Evolutionary conservation across 1,140 invertebrate species (phyloP), one percentile per base, ranked within the genome.

Genomic region (Yoshiicerus persimilis): DNA sequence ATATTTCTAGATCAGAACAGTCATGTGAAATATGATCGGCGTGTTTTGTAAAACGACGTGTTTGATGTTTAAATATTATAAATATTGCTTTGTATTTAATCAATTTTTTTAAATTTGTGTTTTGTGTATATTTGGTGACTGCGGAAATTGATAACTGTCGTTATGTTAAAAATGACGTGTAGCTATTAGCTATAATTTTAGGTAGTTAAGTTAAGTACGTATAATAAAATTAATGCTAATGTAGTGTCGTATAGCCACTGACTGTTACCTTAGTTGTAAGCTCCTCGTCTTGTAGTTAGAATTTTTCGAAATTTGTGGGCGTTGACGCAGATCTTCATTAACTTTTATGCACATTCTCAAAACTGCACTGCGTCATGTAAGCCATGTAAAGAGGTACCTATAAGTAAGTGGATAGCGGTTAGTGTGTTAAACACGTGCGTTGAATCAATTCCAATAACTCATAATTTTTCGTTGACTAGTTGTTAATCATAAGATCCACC

Each of bases 291-390:
- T 23, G 20, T 32, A 34, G 30, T 32, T 38, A 23, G 30, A 20
- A 11, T 36, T 80, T 80, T 80, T 80, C 20, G 30, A 80, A 80
- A 34, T 30, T 70, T 30, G 66, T 70, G 30, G 20, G 75, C 32
- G 75, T 36, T 80, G 75, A n/a, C 75, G 75, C 75, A 80, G 34
- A 80, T 80, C 75, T 32, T 36, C 75, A 34, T 34, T 38, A n/a
- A 80, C 75, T 36, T 80, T 80, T 77, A 36, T 80, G 75, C 75
- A 80, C 75, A 80, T 80, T 80, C 75, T 80, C 75, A 77, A 20
- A 77, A 34, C 32, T 36, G 32, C 30, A 80, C 75, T 80, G 75
- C 75, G 75, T 80, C 75, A 36, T 36, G 32, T 25, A 70, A 34
- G 75, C 34, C 75, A 34, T 80, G 34, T 56, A 6, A n/a, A 56